A percentile compares a stretch with the other conserved stretches of the same genome.
Evolutionary conservation across 2,113 vertebrate genomes (phyloP).

Genomic region (Callipepla squamata): DNA sequence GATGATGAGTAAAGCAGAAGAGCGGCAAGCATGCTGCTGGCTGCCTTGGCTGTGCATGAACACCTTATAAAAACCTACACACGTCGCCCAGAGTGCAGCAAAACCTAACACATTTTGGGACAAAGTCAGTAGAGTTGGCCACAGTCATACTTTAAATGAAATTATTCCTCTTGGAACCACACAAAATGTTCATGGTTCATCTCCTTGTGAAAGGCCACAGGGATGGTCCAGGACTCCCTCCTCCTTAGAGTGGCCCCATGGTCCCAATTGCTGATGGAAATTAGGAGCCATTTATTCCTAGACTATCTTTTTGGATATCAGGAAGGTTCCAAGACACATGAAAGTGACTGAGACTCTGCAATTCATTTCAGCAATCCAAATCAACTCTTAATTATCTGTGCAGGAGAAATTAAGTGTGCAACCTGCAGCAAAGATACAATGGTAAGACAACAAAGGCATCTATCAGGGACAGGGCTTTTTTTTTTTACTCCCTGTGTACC

Average conservation of each 20-base stretch:
- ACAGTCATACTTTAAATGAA: background rate
- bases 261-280: background rate
- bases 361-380: background rate
- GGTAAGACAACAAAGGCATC: background rate
- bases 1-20: constrained; percentile 44
- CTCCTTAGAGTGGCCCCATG: background rate
- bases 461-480: background rate
- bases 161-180: background rate
- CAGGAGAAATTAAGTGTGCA: background rate
- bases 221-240: too few relatives aligned
- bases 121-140: background rate
- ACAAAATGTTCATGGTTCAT: background rate
- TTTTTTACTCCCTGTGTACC: background rate
- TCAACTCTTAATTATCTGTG: background rate
- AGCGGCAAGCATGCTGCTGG: background rate
- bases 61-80: background rate
- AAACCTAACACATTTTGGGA: background rate
- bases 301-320: background rate
- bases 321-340: background rate
- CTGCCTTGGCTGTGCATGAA: background rate
- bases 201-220: background rate
- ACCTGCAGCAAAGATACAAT: background rate
- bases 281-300: background rate
- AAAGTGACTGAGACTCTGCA: background rate
- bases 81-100: background rate